Percentiles rank a stretch among this genome's conserved stretches.
Conservation (phyloP, 2,797 vertebrate species). For the Thunnus albacares region DNA sequence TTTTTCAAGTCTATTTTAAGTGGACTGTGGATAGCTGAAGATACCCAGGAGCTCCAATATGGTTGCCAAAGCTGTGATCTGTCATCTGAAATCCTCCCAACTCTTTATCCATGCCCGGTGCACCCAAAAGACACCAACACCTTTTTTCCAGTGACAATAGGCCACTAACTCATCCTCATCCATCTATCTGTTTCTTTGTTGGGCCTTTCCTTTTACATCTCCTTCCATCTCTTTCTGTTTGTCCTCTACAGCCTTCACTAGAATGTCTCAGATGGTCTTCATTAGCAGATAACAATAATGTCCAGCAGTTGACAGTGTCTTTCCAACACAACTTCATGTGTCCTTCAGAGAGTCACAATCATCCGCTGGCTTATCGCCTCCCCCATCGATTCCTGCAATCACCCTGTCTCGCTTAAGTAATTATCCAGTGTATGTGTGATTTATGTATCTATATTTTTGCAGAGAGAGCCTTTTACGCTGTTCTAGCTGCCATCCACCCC, state of each 20-base stretch:
- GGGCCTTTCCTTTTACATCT: neutral
- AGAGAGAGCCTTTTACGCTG: constrained; percentile 39
- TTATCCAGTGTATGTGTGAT: constrained; percentile 43
- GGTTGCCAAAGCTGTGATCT: neutral
- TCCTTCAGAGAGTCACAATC: constrained; percentile 23
- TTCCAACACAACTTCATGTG: neutral
- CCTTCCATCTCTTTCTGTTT: neutral
- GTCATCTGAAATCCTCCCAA: neutral
- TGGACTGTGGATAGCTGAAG: no score
- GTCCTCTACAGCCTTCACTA: neutral
- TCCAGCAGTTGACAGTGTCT: constrained; percentile 4
- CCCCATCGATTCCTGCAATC: constrained; percentile 10
- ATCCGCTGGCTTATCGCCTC: constrained; percentile 5
- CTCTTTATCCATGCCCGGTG: neutral
- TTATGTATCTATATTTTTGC: constrained; percentile 49
- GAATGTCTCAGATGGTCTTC: constrained; percentile 23
- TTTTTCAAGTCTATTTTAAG: no score
- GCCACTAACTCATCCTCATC: neutral
- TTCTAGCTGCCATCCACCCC: neutral
- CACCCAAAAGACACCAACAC: neutral
- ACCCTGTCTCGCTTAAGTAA: constrained; percentile 38
- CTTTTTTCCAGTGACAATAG: constrained; percentile 16
- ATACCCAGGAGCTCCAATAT: neutral
- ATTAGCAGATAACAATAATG: constrained; percentile 39
- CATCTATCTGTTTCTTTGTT: neutral